phyloP scores from a whole-genome alignment of 2,797 vertebrate genomes.

The Mastacembelus armatus region DNA sequence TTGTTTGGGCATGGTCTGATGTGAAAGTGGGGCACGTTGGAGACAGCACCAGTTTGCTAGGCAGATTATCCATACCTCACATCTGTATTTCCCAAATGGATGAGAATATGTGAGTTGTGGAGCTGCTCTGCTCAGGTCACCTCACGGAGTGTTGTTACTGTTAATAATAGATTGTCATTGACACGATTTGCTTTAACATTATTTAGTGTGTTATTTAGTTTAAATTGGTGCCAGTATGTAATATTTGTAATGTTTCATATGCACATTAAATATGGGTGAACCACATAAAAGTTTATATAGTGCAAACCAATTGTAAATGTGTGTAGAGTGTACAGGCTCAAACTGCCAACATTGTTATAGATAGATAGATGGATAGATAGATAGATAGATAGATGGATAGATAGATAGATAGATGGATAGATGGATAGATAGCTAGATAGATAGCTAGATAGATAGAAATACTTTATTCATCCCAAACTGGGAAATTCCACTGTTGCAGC shows the following conservation, averaged over 20 bases:
- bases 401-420: no score
- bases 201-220: neutral
- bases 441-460: no score
- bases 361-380: no score
- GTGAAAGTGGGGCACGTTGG: conserved; percentile 50
- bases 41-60: conserved; percentile 54
- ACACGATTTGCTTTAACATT: neutral
- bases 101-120: conserved; percentile 34
- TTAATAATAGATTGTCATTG: neutral
- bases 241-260: neutral
- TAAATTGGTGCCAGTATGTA: neutral
- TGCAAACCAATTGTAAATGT: no score
- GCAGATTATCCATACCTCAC: conserved; percentile 53
- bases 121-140: conserved; percentile 12
- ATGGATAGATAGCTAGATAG: no score
- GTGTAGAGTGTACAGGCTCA: no score
- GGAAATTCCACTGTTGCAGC: no score
- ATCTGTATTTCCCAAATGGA: conserved; percentile 44
- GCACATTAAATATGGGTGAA: no score
- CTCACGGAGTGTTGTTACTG: neutral
- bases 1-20: conserved; percentile 33
- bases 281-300: no score
- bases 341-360: no score
- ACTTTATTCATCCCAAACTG: no score
- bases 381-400: no score